A percentile compares a stretch with the other conserved stretches of the same genome.
Evolutionary conservation across 2,113 vertebrate species (phyloP).

Genomic region (Galbula dea): DNA sequence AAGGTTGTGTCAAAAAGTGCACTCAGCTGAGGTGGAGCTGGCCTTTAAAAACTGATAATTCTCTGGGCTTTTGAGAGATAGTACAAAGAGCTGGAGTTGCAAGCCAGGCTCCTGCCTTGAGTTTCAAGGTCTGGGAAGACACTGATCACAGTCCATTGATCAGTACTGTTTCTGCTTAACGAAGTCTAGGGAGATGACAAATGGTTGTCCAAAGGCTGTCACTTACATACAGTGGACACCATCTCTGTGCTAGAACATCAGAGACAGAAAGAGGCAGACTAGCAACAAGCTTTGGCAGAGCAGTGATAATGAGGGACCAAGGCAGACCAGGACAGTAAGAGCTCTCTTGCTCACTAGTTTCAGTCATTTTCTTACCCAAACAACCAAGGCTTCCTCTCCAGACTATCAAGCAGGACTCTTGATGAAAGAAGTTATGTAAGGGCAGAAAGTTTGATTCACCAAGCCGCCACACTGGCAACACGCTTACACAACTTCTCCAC

Average conservation of each 20-base stretch:
- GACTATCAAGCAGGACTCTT: not conserved
- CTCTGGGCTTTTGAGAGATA: not conserved
- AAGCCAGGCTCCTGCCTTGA: not conserved
- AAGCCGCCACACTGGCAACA: slow-evolving; percentile 18
- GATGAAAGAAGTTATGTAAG: slow-evolving; percentile 32
- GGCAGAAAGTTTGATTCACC: slow-evolving; percentile 33
- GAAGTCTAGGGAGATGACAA: not conserved
- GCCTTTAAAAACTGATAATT: not conserved
- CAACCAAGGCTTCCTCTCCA: not conserved
- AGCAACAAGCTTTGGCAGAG: not conserved
- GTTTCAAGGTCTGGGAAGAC: not conserved
- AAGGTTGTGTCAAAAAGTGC: not conserved
- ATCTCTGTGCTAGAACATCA: not conserved
- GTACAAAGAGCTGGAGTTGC: not conserved
- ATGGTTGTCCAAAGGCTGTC: not conserved
- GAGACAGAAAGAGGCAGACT: not conserved
- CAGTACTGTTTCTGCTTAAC: not conserved
- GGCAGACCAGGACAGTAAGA: not conserved
- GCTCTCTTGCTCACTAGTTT: not conserved
- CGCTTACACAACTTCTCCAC: slow-evolving; percentile 41
- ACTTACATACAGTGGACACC: not conserved
- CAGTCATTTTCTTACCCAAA: not conserved
- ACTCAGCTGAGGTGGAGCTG: not conserved
- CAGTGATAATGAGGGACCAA: not conserved
- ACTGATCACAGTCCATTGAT: not conserved